Conservation (phyloP, 2,888 invertebrate genomes). For the Drosophila histrio region DNA sequence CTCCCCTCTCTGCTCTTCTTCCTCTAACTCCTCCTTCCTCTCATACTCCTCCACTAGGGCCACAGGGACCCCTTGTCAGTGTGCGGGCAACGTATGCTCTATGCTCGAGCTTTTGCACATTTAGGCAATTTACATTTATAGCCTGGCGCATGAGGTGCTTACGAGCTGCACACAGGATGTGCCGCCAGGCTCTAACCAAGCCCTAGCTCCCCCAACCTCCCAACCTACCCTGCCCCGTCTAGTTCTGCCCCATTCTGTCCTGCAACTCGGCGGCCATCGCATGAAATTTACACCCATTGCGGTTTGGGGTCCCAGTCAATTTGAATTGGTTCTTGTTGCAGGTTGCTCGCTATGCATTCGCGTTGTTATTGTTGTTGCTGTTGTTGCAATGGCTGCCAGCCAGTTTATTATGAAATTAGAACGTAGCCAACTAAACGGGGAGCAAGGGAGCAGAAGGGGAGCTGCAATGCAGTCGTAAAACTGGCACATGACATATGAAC, state of each 20-base stretch:
- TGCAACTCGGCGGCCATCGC: constrained; percentile 32
- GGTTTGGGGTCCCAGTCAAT: constrained; percentile 64
- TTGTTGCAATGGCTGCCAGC: constrained; percentile 56
- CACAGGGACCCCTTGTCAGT: constrained; percentile 28
- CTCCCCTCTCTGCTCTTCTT: constrained; percentile 4
- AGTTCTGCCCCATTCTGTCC: not conserved
- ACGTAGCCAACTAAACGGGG: constrained; percentile 44
- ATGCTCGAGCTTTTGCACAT: constrained; percentile 79
- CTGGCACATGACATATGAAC: constrained; percentile 77
- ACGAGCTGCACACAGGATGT: constrained; percentile 79
- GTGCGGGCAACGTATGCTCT: constrained; percentile 75
- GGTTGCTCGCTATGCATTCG: constrained; percentile 31
- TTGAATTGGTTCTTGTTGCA: constrained; percentile 58
- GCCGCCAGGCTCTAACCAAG: constrained; percentile 60
- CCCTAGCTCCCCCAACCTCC: too few species aligned
- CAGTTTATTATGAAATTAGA: constrained; percentile 82
- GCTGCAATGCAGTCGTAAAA: constrained; percentile 71
- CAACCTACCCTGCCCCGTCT: not conserved
- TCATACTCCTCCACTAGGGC: not conserved
- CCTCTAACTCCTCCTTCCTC: not conserved
- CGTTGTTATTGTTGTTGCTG: constrained; percentile 30
- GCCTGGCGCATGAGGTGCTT: constrained; percentile 81
- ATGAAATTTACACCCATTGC: constrained; percentile 79
- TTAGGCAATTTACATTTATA: constrained; percentile 81
- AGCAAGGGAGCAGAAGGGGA: constrained; percentile 1